Conservation (phyloP, 2,113 vertebrate species). For the Sorex araneus region DNA sequence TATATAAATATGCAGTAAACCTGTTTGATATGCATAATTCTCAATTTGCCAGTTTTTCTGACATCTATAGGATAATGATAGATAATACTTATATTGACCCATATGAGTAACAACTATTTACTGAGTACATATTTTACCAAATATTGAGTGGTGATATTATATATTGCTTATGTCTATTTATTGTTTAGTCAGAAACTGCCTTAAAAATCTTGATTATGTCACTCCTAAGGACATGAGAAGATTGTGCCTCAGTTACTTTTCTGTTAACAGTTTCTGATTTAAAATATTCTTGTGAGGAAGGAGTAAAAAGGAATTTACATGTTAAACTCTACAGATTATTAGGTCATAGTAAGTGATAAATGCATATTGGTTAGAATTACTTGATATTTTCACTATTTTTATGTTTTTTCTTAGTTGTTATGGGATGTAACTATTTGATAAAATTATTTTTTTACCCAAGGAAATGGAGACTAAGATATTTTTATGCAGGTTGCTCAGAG, state of each 20-base stretch:
- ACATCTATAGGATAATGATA: neutral
- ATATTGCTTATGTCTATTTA: neutral
- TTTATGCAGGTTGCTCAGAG: neutral
- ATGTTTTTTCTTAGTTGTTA: neutral
- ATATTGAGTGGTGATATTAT: neutral
- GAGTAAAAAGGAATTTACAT: neutral
- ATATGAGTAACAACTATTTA: neutral
- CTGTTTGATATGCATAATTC: neutral
- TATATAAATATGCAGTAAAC: too few species aligned
- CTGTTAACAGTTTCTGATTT: neutral
- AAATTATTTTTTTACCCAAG: neutral
- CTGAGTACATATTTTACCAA: neutral
- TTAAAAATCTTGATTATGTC: slow-evolving; percentile 9
- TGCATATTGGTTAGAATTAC: slow-evolving; percentile 8
- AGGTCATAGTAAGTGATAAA: neutral
- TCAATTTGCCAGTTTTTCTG: slow-evolving; percentile 31
- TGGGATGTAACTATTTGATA: neutral
- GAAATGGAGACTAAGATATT: neutral
- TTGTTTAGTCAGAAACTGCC: neutral
- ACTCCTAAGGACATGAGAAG: neutral
- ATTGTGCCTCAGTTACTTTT: neutral
- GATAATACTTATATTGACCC: neutral
- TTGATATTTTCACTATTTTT: neutral
- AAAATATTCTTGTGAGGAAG: neutral
- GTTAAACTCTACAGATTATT: neutral